These are phyloP conservation scores for Scolopax mira DNA, from an alignment of 2,113 vertebrate species.

Conservation along the genomic window DNA sequence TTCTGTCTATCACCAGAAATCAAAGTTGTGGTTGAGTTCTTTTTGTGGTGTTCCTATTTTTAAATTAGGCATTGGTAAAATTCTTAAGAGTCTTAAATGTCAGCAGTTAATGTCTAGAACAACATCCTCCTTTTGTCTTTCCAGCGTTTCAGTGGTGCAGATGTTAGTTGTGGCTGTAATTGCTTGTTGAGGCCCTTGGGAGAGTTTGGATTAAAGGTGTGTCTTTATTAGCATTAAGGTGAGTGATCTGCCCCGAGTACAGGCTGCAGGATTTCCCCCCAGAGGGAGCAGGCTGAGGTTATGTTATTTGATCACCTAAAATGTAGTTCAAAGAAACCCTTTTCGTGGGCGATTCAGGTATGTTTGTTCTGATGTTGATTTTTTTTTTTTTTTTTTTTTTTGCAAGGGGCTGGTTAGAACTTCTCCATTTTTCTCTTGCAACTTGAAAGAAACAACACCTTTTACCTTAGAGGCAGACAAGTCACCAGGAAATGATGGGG, in stretches of 20 bases:
- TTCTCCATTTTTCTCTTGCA: not conserved
- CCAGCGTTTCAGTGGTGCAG: not conserved
- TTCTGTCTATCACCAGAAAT: not conserved
- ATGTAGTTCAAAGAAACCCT: not conserved
- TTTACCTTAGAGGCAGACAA: constrained; percentile 21
- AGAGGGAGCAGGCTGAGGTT: constrained; percentile 8
- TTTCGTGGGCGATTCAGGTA: constrained; percentile 15
- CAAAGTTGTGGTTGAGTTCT: not conserved
- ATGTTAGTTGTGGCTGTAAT: not conserved
- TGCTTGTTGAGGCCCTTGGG: constrained; percentile 25
- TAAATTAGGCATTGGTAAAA: not conserved
- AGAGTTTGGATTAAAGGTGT: constrained; percentile 20
- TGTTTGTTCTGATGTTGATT: constrained; percentile 41
- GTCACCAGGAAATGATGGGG: constrained; percentile 46
- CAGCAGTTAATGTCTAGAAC: not conserved
- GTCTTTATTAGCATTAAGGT: not conserved
- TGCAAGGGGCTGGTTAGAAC: not conserved
- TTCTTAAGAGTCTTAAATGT: not conserved
- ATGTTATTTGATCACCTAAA: constrained; percentile 5
- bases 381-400: not conserved
- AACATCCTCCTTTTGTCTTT: constrained; percentile 24
- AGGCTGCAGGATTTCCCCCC: not conserved
- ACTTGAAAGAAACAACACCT: constrained; percentile 41
- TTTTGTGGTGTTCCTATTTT: not conserved
- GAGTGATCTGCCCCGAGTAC: not conserved